Conservation (phyloP, 2,888 invertebrate genomes). For the Idaea aversata region DNA sequence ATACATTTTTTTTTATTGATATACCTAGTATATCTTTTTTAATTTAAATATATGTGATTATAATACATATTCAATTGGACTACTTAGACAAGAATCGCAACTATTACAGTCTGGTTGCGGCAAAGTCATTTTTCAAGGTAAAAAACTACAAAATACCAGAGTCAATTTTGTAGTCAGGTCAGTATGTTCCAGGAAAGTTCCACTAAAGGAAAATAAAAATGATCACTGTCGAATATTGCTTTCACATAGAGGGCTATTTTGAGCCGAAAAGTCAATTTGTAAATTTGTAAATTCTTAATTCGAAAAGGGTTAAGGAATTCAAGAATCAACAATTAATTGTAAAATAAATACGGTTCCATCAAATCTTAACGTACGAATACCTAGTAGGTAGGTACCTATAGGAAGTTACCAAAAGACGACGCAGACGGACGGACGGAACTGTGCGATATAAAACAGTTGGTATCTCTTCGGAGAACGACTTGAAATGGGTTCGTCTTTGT, state of each 20-base stretch:
- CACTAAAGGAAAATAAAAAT: neutral
- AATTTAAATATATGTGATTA: too few relatives aligned
- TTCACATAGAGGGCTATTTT: too few relatives aligned
- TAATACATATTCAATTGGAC: too few relatives aligned
- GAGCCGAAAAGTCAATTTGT: neutral
- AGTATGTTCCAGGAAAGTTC: neutral
- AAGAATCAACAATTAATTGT: neutral
- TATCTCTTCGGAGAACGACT: slow-evolving; percentile 43
- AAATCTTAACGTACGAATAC: neutral
- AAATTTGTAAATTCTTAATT: neutral
- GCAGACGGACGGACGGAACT: neutral
- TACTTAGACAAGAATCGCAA: too few relatives aligned
- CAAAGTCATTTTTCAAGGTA: too few relatives aligned
- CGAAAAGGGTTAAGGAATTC: neutral
- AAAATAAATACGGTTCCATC: slow-evolving; percentile 9
- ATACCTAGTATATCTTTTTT: too few relatives aligned
- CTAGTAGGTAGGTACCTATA: neutral
- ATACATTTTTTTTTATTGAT: neutral
- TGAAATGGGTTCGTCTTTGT: slow-evolving; percentile 44
- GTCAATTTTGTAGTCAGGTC: too few relatives aligned
- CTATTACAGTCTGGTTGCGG: too few relatives aligned
- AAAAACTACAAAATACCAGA: neutral
- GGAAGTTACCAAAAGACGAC: neutral
- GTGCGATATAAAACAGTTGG: slow-evolving; percentile 41
- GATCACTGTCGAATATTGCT: neutral